Evolutionary conservation across 2,113 vertebrate species (phyloP), one percentile per base, ranked within the genome.

Genomic region (Oenanthe melanoleuca): DNA sequence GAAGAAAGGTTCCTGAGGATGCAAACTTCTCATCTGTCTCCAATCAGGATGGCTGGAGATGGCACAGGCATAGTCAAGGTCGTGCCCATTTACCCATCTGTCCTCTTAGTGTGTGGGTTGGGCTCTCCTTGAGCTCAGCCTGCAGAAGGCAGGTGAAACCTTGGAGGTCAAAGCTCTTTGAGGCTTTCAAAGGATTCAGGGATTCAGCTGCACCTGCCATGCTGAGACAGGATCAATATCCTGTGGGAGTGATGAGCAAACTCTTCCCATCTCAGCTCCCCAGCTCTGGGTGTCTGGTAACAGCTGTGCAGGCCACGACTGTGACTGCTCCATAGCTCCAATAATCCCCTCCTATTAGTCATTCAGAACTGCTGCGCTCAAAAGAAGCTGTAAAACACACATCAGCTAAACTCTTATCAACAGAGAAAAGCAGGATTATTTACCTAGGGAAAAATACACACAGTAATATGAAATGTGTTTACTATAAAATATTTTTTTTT

Each of bases 381-480:
- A 96, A 95, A 92, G 90, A 78, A 91, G 69, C 85, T 95, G 77
- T 95, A 95, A 88, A 96, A 87, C 85, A 94, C 92, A 83, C 65
- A 80, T 71, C 89, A 88, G 65, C 72, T 94, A 81, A 96, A 88
- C 86, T 69, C 78, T 50, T 89, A 88, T 72, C 66, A 82, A 75
- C 34, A 66, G 65, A 78, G 78, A 75, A 94, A 91, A 81, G 81
- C 6, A 79, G 56, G 79, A 88, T 91, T 83, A 70, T 91, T 93
- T 86, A 93, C 80, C 71, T 70, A 56, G 50, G 56, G 75, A 37
- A 15, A 88, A 92, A 9, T 1, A 1, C 11, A n/a, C 1, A 10
- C 31, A 18, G 28, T 61, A 47, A 79, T 66, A 77, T 50, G 42
- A 92, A 93, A 92, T 67, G 44, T 49, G 69, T 94, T 92, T 86